Base-by-base conservation (phyloP, 1,140 invertebrate genomes). In the Megalopta genalis region DNA sequence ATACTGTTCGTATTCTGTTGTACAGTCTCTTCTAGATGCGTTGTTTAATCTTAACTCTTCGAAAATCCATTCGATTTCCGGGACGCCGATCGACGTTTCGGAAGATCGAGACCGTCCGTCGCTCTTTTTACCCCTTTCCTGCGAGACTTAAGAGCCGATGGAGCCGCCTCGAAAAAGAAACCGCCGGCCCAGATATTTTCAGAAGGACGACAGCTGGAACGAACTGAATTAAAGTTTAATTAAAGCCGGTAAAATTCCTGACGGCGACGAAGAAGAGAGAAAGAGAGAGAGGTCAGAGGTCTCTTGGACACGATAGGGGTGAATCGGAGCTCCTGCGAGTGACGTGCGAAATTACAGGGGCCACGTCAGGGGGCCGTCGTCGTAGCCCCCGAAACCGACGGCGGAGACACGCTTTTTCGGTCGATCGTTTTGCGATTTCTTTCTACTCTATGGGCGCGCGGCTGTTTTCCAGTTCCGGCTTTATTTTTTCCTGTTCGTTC, bases 181-280 rank as follows among this genome's bases (percentile, higher is more conserved):
- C 27, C n/a, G 23, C 12, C 27, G n/a, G 8, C 23, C 7, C 21
- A 10, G 37, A 49, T 32, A 72, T 78, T 78, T 78, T 72, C 49
- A 65, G 46, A 57, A 72, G 16, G 49, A 52, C 68, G 76, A 78
- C 60, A 72, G 68, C 60, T 72, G 57, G 49, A 84, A 84, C 65
- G 70, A 67, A 68, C 46, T 60, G 71, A 81, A 81, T 86, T 82
- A 88, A 85, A 86, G 85, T 82, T 89, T 88, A 88, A 88, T 88
- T 88, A 88, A 88, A 85, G 73, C 83, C 49, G 23, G 25, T 67
- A 82, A 76, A 85, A 82, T 87, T 77, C 67, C 76, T 63, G 62
- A 18, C 32, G 27, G 59, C 67, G 57, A 77, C 68, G 68, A 54
- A 52, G 65, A 46, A 62, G 57, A 70, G 25, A 66, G 57, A 7